These are phyloP conservation scores for Parascotia fuliginaria DNA, from an alignment of 2,888 invertebrate species.

Conservation along the genomic window DNA sequence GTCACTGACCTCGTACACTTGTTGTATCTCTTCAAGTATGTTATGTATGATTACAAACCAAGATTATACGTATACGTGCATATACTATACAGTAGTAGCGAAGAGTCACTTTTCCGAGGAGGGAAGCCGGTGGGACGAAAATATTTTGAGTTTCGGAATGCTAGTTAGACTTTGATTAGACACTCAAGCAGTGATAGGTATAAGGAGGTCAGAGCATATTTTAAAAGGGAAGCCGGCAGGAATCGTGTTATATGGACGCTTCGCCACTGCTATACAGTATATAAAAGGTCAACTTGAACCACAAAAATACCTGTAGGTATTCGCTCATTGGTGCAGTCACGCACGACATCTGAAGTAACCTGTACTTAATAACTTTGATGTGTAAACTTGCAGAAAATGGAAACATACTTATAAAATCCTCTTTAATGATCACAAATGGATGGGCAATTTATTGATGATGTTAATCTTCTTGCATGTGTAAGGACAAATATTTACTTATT, in stretches of 20 bases:
- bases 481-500: slow-evolving; percentile 2
- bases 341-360: slow-evolving; percentile 26
- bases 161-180: too few relatives aligned
- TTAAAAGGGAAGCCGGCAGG: too few relatives aligned
- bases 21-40: slow-evolving; percentile 21
- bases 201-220: too few relatives aligned
- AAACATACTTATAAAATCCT: neutral
- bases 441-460: neutral
- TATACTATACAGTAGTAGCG: slow-evolving; percentile 26
- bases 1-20: slow-evolving; percentile 48
- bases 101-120: too few relatives aligned
- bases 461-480: neutral
- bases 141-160: too few relatives aligned
- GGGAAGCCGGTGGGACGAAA: too few relatives aligned
- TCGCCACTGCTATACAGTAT: too few relatives aligned
- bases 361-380: slow-evolving; percentile 3
- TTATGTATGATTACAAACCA: slow-evolving; percentile 47
- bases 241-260: too few relatives aligned
- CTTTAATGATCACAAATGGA: neutral
- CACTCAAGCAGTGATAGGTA: too few relatives aligned
- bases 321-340: slow-evolving; percentile 26
- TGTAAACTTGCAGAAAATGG: neutral
- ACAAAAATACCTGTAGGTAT: slow-evolving; percentile 17
- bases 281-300: slow-evolving; percentile 28
- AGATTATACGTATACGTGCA: slow-evolving; percentile 29